Base-by-base conservation (phyloP, 2,888 invertebrate species). In the Lasius platythorax region DNA sequence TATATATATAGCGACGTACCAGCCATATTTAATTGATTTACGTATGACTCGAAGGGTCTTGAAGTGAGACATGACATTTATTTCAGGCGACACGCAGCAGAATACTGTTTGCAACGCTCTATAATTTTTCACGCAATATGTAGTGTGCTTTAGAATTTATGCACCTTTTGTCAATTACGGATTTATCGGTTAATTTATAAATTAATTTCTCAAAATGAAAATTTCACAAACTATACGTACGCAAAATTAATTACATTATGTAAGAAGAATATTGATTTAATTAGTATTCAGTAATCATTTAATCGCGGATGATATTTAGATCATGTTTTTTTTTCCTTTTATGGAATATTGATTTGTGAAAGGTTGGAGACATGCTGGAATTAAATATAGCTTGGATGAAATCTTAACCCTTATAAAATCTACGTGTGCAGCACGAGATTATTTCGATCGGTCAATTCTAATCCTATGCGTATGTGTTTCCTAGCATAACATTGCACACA, bases 391-490 rank as follows among this genome's bases (percentile, higher is more conserved):
- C 23, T 23, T 50, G 12, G 37, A 53, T 53, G 18, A 53, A 28
- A 28, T 50, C 11, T 75, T 37, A 50, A 50, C 0, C 9, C n/a
- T 79, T 46, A 33, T 37, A 3, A 3, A 53, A n/a, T 67, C 12
- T 40, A 40, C 15, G 18, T 46, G n/a, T 37, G 15, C 8, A 30
- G 50, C 6, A 12, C 11, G 1, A 43, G 28, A 78, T 68, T 43
- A 78, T 33, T 2, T 61, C 3, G 58, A 61, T n/a, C 30, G 30
- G 72, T 61, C 33, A 70, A n/a, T 64, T 74, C 12, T 53, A 63
- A 5, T 30, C n/a, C 9, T 37, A 37, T 3, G 30, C 30, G 30
- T 37, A 37, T 5, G 37, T 37, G 5, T 37, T 37, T 37, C 0
- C 37, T 37, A 37, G 11, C n/a, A 33, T 40, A n/a, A 28, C 28